phyloP scores from a whole-genome alignment of 1,140 invertebrate genomes.

The Orussus abietinus region DNA sequence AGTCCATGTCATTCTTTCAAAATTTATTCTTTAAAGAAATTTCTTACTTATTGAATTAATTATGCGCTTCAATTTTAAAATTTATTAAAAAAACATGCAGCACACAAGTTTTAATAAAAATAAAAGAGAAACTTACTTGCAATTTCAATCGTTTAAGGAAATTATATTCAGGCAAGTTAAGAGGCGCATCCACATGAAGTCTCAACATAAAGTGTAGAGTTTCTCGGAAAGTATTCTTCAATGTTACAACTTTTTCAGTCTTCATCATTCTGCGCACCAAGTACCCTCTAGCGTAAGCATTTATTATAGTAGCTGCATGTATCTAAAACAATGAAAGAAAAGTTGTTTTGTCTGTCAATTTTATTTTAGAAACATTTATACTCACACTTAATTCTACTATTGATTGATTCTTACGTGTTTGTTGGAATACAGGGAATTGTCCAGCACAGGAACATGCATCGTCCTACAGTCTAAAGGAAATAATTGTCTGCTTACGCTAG shows the following conservation, averaged over 20 bases:
- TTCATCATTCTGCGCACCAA: conserved; percentile 72
- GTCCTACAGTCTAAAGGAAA: conserved; percentile 39
- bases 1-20: not conserved
- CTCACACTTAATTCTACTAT: conserved; percentile 7
- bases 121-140: conserved; percentile 36
- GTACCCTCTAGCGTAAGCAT: conserved; percentile 74
- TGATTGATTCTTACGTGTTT: conserved; percentile 48
- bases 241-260: conserved; percentile 73
- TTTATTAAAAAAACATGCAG: conserved; percentile 4
- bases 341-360: conserved; percentile 5
- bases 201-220: conserved; percentile 71
- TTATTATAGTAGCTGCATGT: conserved; percentile 64
- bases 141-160: conserved; percentile 47
- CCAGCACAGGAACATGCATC: conserved; percentile 25
- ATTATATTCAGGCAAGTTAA: conserved; percentile 46
- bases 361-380: conserved; percentile 6
- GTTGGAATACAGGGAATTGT: conserved; percentile 30
- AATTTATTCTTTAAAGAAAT: conserved; percentile 10
- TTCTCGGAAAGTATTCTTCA: conserved; percentile 78
- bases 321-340: conserved; percentile 42
- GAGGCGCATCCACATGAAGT: conserved; percentile 63
- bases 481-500: conserved; percentile 35
- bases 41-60: not conserved
- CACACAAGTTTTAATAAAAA: conserved; percentile 2
- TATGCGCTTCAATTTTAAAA: conserved; percentile 6